A percentile compares a stretch with the other conserved stretches of the same genome.
Evolutionary conservation across 2,797 vertebrate species (phyloP).

Genomic region (Neostethus bicornis): DNA sequence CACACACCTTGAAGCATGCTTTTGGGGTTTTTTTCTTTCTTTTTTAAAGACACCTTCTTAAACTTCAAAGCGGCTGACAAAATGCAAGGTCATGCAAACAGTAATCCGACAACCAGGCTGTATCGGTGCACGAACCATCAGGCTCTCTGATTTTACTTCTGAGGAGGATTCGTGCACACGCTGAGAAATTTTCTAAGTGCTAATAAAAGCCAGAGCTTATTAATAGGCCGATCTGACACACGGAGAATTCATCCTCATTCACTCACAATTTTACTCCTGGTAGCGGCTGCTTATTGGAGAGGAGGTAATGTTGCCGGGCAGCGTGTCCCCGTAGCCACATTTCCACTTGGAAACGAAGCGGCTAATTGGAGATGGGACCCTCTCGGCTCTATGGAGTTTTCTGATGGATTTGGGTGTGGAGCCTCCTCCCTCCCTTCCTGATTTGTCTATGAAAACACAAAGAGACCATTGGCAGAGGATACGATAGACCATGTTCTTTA

Average conservation of each 20-base stretch:
- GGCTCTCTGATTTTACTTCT: constrained; percentile 25
- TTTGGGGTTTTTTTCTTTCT: too few relatives aligned
- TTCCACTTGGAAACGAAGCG: constrained; percentile 72
- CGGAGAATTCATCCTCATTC: constrained; percentile 33
- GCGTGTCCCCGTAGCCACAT: constrained; percentile 65
- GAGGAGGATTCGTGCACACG: constrained; percentile 24
- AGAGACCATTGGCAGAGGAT: constrained; percentile 5
- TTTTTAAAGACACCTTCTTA: constrained; percentile 30
- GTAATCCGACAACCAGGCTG: constrained; percentile 63
- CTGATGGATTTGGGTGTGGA: constrained; percentile 59
- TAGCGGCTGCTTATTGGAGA: constrained; percentile 64
- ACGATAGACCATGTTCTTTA: neutral
- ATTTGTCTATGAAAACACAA: constrained; percentile 18
- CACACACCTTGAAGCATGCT: constrained; percentile 11
- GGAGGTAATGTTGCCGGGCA: constrained; percentile 53
- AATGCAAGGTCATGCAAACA: constrained; percentile 67
- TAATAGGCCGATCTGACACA: constrained; percentile 67
- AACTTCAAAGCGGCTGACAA: constrained; percentile 61
- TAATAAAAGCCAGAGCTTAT: constrained; percentile 67
- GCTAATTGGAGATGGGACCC: constrained; percentile 72
- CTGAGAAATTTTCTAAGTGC: constrained; percentile 50
- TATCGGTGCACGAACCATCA: neutral
- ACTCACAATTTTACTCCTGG: constrained; percentile 26
- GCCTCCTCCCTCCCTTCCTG: constrained; percentile 4
- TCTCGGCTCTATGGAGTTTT: constrained; percentile 52